These are phyloP conservation scores for Torymus auratus DNA, from an alignment of 2,888 invertebrate genomes.

Conservation along the genomic window DNA sequence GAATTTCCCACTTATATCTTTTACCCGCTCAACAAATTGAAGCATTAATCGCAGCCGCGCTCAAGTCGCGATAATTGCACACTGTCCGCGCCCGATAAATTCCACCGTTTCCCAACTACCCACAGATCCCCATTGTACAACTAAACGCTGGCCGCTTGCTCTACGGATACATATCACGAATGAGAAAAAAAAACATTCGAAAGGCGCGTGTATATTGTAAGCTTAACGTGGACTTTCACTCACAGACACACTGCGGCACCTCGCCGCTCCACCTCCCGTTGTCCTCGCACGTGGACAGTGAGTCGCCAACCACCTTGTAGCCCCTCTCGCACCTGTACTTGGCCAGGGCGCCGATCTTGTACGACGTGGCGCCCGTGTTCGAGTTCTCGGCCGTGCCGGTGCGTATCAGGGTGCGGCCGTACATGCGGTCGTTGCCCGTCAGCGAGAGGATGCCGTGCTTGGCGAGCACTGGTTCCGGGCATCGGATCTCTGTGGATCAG, in stretches of 20 bases:
- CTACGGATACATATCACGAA: background rate
- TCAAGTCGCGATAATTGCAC: no score
- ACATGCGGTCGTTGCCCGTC: constrained; percentile 93
- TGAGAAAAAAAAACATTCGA: constrained; percentile 23
- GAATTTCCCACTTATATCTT: no score
- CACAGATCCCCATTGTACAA: no score
- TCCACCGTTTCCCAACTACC: no score
- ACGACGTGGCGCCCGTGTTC: constrained; percentile 84
- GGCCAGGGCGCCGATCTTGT: constrained; percentile 90
- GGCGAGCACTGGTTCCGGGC: constrained; percentile 89
- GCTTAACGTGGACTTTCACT: constrained; percentile 74
- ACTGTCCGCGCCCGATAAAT: no score
- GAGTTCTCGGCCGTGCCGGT: constrained; percentile 82
- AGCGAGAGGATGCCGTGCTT: constrained; percentile 92
- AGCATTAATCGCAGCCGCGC: no score
- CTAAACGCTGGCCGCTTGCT: background rate
- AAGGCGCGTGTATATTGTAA: no score
- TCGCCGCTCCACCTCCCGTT: constrained; percentile 91
- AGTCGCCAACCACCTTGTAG: constrained; percentile 91
- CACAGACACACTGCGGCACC: constrained; percentile 90
- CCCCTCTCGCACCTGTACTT: constrained; percentile 94
- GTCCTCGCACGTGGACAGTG: constrained; percentile 90
- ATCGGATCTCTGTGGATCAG: constrained; percentile 85
- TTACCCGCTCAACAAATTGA: no score
- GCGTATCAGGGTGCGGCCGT: constrained; percentile 88